Conservation (phyloP, 1,140 invertebrate genomes). For the Temnothorax longispinosus region DNA sequence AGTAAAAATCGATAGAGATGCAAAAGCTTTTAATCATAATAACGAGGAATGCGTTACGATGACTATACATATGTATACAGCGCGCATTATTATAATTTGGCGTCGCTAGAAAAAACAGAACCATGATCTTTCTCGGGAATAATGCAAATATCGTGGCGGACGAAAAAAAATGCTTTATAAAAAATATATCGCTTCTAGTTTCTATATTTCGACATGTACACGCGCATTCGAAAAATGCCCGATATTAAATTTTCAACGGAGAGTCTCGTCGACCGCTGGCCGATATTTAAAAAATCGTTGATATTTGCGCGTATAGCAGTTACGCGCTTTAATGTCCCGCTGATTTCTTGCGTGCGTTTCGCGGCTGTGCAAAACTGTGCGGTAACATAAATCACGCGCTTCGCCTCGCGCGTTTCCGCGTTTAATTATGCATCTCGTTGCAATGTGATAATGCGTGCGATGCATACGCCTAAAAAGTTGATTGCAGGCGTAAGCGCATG, state of each 20-base stretch:
- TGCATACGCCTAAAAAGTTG: conserved; percentile 28
- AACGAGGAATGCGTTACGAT: conserved; percentile 9
- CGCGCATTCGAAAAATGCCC: conserved; percentile 28
- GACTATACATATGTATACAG: neutral
- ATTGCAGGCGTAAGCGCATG: conserved; percentile 22
- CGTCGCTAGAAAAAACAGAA: neutral
- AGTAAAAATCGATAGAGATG: conserved; percentile 11
- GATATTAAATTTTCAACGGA: conserved; percentile 51
- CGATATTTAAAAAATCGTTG: conserved; percentile 40
- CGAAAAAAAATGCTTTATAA: conserved; percentile 1
- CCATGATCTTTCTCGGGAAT: neutral
- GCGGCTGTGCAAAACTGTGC: neutral
- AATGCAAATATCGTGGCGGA: neutral
- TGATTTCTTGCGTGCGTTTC: conserved; percentile 39
- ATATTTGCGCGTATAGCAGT: conserved; percentile 25
- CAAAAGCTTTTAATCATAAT: conserved; percentile 30
- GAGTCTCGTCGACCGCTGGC: neutral
- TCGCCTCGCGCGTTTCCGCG: neutral
- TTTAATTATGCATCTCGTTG: conserved; percentile 51
- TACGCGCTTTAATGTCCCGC: conserved; percentile 16
- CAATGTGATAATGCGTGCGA: conserved; percentile 31
- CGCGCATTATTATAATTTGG: conserved; percentile 38
- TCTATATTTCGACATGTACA: conserved; percentile 15
- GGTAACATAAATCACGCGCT: conserved; percentile 20
- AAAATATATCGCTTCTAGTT: neutral